Evolutionary conservation across 92 coral and sea anemone species (phyloP).

Genomic region (Zoanthus solanderi): DNA sequence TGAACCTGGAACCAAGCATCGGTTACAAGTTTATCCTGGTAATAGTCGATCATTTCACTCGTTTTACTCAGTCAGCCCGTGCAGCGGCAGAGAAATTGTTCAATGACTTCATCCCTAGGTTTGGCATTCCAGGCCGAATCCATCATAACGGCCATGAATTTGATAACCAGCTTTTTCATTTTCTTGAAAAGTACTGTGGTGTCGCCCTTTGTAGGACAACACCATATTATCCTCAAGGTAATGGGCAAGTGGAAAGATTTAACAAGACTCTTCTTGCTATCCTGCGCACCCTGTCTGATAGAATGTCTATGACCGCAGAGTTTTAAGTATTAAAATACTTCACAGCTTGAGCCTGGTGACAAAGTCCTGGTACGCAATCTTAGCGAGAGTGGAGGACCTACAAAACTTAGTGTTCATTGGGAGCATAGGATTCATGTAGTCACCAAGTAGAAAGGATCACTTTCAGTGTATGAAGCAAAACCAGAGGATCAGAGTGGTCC

Average conservation of each 20-base stretch:
- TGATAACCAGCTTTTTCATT: no score
- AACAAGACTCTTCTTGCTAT: conserved; percentile 22
- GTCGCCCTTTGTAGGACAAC: background rate
- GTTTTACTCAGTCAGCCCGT: no score
- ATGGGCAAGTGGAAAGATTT: conserved; percentile 19
- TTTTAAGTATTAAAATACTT: background rate
- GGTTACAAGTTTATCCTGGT: background rate
- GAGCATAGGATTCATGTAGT: conserved; percentile 56
- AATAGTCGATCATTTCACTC: no score
- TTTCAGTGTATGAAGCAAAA: no score
- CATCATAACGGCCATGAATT: no score
- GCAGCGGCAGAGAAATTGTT: no score
- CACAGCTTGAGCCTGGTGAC: conserved; percentile 60
- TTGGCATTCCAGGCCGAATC: no score
- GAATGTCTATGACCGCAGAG: conserved; percentile 52
- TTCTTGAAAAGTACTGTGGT: no score
- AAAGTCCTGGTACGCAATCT: conserved; percentile 52
- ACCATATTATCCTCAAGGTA: conserved; percentile 70
- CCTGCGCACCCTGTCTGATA: conserved; percentile 33
- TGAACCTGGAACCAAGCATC: background rate
- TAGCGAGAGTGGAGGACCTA: conserved; percentile 58
- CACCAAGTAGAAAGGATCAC: no score
- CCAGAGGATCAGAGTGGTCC: background rate
- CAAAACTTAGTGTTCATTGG: conserved; percentile 71
- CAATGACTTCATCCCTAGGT: no score